A percentile compares a stretch with the other conserved stretches of the same genome.
These are phyloP conservation scores for Sebastes cheni DNA, from an alignment of 2,797 vertebrate genomes.

Conservation along the genomic window DNA sequence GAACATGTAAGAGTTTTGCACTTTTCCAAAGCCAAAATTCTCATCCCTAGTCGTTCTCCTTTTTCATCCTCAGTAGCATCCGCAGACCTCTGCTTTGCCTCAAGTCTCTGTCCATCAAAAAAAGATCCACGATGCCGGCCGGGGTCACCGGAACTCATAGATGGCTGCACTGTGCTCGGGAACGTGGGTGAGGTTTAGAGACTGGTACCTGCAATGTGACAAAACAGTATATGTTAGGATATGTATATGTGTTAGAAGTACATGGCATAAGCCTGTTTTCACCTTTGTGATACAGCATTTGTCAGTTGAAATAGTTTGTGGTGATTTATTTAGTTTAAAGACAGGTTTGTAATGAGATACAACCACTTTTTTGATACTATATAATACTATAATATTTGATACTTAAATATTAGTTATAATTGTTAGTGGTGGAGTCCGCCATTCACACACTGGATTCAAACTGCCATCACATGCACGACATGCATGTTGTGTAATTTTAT, in stretches of 20 bases:
- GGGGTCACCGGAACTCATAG: conserved; percentile 98
- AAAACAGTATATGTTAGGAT: not conserved
- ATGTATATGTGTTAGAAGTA: not conserved
- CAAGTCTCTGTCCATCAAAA: conserved; percentile 60
- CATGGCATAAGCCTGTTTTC: not conserved
- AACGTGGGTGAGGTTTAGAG: conserved; percentile 96
- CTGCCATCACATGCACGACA: not conserved
- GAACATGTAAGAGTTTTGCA: conserved; percentile 37
- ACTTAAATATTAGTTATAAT: not conserved
- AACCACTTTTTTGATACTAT: not conserved
- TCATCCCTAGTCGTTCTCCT: conserved; percentile 17
- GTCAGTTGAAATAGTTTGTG: not conserved
- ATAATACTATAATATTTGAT: no score
- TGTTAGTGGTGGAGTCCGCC: not conserved
- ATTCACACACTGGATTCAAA: not conserved
- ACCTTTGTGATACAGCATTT: not conserved
- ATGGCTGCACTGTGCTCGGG: conserved; percentile 98
- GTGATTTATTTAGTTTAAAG: not conserved
- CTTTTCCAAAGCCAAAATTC: conserved; percentile 21
- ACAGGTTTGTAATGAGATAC: not conserved
- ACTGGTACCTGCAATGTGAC: conserved; percentile 91
- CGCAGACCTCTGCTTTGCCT: conserved; percentile 61
- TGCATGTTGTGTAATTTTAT: not conserved
- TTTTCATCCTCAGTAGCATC: conserved; percentile 53
- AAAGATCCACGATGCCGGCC: conserved; percentile 54